Evolutionary conservation across 2,113 vertebrate genomes (phyloP), one percentile per base, ranked within the genome.

Genomic region (Thinocorus orbignyianus): DNA sequence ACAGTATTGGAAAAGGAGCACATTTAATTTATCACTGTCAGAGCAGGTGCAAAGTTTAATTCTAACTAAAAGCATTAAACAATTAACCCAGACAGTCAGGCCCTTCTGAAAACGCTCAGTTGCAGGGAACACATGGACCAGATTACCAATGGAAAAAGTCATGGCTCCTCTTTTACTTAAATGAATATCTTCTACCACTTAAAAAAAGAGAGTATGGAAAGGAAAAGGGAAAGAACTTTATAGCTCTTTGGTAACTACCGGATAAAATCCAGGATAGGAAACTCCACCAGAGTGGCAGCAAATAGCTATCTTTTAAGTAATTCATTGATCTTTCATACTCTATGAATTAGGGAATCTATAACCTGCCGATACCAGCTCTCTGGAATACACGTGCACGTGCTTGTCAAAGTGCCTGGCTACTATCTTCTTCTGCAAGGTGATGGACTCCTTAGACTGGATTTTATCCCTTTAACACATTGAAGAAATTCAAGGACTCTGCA

Each of bases 11-110:
- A 98, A 98, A 98, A 98, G 97, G 97, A 98, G 98, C 97, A 98
- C 97, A 98, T 98, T 98, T 98, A 98, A 98, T 98, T 98, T 98
- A 98, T 98, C 98, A 98, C 98, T 98, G 98, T 98, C 98, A 98
- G 97, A 98, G 98, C 98, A 98, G 98, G 98, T 98, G 98, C 98
- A 98, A 98, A 98, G 98, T 98, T 98, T 98, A 98, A 98, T 98
- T 98, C 98, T 98, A 98, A 98, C 98, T 98, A 98, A 98, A 98
- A 98, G 98, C 98, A 98, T 98, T 98, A 98, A 98, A 98, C 98
- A 98, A 98, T 98, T 98, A 98, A 98, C 98, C 98, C 98, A 98
- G 98, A 98, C 98, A 98, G 98, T 98, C 97, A 97, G 98, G 97
- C 98, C 96, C 98, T 98, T 98, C 83, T 96, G 97, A 98, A 98